Conservation (phyloP, 2,113 vertebrate genomes). For the Clupea harengus region DNA sequence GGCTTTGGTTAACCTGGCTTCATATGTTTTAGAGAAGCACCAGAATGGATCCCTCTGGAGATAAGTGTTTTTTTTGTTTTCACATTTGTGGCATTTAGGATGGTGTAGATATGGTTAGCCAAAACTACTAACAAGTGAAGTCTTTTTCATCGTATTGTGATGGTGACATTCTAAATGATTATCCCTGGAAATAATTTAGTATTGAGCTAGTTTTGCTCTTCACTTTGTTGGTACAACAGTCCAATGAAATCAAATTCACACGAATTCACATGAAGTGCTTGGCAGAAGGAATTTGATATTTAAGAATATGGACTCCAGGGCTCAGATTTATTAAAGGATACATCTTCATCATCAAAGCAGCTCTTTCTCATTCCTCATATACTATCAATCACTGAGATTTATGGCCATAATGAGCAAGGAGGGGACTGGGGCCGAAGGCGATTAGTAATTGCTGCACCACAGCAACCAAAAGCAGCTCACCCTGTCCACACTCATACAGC, state of each 20-base stretch:
- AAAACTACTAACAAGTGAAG: not conserved
- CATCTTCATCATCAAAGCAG: conserved; percentile 19
- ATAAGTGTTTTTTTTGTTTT: not conserved
- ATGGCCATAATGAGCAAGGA: conserved; percentile 32
- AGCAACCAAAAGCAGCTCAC: conserved; percentile 8
- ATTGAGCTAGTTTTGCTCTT: not conserved
- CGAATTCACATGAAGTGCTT: not conserved
- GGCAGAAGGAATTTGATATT: conserved; percentile 6
- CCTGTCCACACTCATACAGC: not conserved
- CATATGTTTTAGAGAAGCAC: conserved; percentile 11
- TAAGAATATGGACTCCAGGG: conserved; percentile 15
- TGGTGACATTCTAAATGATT: not conserved
- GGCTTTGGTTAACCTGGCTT: conserved; percentile 29
- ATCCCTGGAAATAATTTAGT: not conserved
- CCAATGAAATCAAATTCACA: conserved; percentile 11
- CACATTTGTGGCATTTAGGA: not conserved
- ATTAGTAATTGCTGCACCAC: conserved; percentile 27
- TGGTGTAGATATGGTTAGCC: not conserved
- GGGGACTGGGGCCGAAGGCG: conserved; percentile 7
- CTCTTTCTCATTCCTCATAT: conserved; percentile 20
- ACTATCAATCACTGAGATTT: conserved; percentile 36
- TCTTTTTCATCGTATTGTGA: not conserved
- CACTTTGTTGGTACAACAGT: not conserved
- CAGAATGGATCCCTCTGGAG: not conserved
- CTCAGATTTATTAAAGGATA: conserved; percentile 17